Percentiles rank a stretch among this genome's conserved stretches.
Evolutionary conservation across 2,888 invertebrate genomes (phyloP).

Genomic region (Siphlonurus alternatus): DNA sequence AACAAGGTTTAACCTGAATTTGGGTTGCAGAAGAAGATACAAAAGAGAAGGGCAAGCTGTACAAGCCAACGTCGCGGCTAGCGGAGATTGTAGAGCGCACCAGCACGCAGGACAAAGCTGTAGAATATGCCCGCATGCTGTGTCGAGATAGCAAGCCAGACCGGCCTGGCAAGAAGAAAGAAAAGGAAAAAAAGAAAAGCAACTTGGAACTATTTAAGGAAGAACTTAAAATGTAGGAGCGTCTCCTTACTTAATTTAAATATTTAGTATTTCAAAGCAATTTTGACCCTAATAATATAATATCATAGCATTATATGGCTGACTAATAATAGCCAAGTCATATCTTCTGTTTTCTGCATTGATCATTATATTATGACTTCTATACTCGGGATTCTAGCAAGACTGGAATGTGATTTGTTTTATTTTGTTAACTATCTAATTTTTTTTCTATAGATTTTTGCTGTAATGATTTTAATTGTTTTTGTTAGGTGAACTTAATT

Average conservation of each 20-base stretch:
- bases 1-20: not conserved
- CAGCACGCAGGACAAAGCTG: conserved; percentile 45
- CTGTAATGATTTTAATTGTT: too few relatives aligned
- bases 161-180: conserved; percentile 43
- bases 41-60: conserved; percentile 75
- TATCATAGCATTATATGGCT: too few relatives aligned
- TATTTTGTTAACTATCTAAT: too few relatives aligned
- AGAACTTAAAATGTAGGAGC: conserved; percentile 74
- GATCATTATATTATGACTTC: too few relatives aligned
- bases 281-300: conserved; percentile 7
- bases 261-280: conserved; percentile 1
- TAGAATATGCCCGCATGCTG: conserved; percentile 47
- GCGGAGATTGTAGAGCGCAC: conserved; percentile 38
- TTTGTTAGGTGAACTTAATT: too few relatives aligned
- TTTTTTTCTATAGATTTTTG: too few relatives aligned
- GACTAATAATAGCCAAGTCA: too few relatives aligned
- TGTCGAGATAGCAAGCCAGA: conserved; percentile 44
- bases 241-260: conserved; percentile 8
- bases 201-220: conserved; percentile 97
- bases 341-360: too few relatives aligned
- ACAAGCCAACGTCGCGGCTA: conserved; percentile 75
- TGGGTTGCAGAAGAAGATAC: conserved; percentile 59
- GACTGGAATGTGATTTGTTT: too few relatives aligned
- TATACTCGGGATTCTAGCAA: too few relatives aligned
- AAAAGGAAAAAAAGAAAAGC: conserved; percentile 80